Conservation (phyloP, 2,797 vertebrate genomes). For the Megalops cyprinoides region DNA sequence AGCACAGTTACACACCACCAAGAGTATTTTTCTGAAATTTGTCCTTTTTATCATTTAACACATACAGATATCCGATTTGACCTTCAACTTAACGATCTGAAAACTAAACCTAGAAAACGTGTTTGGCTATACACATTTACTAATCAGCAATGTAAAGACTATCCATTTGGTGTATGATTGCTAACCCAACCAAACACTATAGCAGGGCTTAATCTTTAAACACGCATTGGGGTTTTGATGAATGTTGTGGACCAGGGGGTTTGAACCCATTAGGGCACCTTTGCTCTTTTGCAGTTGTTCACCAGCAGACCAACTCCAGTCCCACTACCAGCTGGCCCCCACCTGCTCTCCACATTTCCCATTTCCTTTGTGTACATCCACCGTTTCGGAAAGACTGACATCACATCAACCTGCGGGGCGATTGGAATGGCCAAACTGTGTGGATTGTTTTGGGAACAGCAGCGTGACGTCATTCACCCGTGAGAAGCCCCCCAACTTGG, state of each 20-base stretch:
- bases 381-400: slow-evolving; percentile 67
- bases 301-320: slow-evolving; percentile 49
- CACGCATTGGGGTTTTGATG: background rate
- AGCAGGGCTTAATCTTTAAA: slow-evolving; percentile 10
- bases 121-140: background rate
- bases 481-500: slow-evolving; percentile 32
- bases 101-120: background rate
- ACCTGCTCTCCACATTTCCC: slow-evolving; percentile 67
- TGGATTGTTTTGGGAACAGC: slow-evolving; percentile 52
- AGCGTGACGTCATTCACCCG: slow-evolving; percentile 50
- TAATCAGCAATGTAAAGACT: slow-evolving; percentile 10
- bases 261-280: background rate
- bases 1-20: background rate
- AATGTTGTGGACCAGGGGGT: background rate
- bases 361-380: slow-evolving; percentile 70
- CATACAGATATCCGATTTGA: background rate
- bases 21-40: background rate
- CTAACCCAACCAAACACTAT: slow-evolving; percentile 9
- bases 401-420: slow-evolving; percentile 54
- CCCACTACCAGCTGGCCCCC: slow-evolving; percentile 65
- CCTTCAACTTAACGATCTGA: no score
- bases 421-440: slow-evolving; percentile 52
- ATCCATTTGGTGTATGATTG: background rate
- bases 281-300: slow-evolving; percentile 24
- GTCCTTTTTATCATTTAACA: background rate